These are phyloP conservation scores for Notolabrus celidotus DNA, from an alignment of 2,797 vertebrate genomes.

Conservation along the genomic window DNA sequence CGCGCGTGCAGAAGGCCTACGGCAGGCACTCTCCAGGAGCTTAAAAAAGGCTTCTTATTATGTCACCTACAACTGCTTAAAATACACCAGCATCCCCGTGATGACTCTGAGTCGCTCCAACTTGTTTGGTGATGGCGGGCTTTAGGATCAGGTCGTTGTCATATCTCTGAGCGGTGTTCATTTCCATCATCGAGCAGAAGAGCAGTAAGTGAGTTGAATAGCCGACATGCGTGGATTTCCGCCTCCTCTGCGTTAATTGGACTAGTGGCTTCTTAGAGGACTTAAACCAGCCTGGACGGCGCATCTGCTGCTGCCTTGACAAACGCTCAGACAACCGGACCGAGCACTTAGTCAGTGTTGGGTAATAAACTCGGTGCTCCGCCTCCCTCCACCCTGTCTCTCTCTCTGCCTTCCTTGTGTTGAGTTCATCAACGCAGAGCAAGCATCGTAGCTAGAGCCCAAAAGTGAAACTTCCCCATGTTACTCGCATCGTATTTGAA, in stretches of 20 bases:
- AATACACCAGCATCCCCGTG: constrained; percentile 48
- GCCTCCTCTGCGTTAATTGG: constrained; percentile 70
- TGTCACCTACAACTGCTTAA: constrained; percentile 24
- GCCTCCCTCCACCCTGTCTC: constrained; percentile 79
- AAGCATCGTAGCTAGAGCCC: background rate
- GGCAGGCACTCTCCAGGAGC: constrained; percentile 23
- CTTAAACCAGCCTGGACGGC: constrained; percentile 55
- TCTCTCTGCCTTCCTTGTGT: constrained; percentile 39
- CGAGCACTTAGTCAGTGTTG: constrained; percentile 30
- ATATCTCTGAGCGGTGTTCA: constrained; percentile 30
- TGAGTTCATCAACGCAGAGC: background rate
- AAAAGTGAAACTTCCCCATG: background rate
- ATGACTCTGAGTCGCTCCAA: constrained; percentile 29
- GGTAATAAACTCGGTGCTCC: constrained; percentile 65
- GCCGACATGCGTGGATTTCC: constrained; percentile 46
- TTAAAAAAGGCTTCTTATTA: constrained; percentile 59
- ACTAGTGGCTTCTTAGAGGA: constrained; percentile 75
- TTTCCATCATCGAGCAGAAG: constrained; percentile 49
- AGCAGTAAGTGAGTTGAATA: background rate
- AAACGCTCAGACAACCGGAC: constrained; percentile 7
- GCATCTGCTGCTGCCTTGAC: constrained; percentile 50
- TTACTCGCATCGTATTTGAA: background rate
- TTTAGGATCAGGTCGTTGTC: constrained; percentile 34
- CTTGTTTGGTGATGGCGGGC: constrained; percentile 47
- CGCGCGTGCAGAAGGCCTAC: constrained; percentile 31